Percentiles rank a stretch among this genome's conserved stretches.
Evolutionary conservation across 2,888 invertebrate species (phyloP).

Genomic region (Steinernema scapterisci): DNA sequence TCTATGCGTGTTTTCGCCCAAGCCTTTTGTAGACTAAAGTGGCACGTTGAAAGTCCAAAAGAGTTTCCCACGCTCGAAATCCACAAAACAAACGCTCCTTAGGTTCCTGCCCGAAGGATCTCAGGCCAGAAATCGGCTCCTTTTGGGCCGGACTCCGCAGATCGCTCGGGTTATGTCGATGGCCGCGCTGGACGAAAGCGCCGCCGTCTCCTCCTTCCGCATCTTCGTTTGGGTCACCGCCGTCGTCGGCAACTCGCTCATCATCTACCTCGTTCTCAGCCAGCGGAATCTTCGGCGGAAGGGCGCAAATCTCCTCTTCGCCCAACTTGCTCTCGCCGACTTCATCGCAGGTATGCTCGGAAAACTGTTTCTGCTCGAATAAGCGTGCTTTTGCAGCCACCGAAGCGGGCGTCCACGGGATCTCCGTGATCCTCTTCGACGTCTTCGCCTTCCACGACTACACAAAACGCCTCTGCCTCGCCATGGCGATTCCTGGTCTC

Average conservation of each 20-base stretch:
- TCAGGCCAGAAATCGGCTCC: too few relatives aligned
- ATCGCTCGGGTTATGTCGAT: not conserved
- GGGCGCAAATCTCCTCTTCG: constrained; percentile 4
- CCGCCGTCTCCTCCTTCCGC: constrained; percentile 8
- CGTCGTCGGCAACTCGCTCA: not conserved
- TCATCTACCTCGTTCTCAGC: not conserved
- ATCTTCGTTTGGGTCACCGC: constrained; percentile 1
- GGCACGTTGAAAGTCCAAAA: too few relatives aligned
- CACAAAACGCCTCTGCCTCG: constrained; percentile 22
- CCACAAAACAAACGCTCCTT: too few relatives aligned
- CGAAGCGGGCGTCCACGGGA: constrained; percentile 5
- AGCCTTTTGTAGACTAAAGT: too few relatives aligned
- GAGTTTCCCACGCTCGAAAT: too few relatives aligned
- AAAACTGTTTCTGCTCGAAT: too few relatives aligned
- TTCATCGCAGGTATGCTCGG: constrained; percentile 10
- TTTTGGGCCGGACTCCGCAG: too few relatives aligned
- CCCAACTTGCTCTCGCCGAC: not conserved
- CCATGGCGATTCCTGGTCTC: not conserved
- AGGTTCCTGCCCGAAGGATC: not conserved
- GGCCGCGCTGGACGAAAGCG: constrained; percentile 16
- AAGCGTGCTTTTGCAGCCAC: not conserved
- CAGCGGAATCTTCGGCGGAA: not conserved
- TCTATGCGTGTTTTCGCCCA: too few relatives aligned
- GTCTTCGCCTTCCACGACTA: constrained; percentile 18
- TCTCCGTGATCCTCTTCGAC: constrained; percentile 19